These are phyloP conservation scores for Drosophila peninsularis DNA, from an alignment of 2,888 invertebrate species.

Conservation along the genomic window DNA sequence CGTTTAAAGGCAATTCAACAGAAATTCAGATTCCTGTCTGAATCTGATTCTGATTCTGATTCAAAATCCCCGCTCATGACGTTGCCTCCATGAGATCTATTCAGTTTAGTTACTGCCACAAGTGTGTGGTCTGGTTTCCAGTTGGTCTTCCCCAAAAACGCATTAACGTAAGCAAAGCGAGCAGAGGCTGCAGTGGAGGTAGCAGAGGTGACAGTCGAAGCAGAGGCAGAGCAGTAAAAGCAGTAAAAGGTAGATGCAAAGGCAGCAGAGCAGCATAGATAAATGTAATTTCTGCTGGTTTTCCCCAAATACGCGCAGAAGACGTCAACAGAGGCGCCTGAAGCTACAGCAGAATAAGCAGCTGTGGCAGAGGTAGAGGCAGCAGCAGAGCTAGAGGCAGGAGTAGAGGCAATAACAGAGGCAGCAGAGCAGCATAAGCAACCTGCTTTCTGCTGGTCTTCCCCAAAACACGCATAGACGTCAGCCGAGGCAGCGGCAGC, in stretches of 20 bases:
- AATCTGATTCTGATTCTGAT: too few species aligned
- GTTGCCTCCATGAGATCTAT: slow-evolving; percentile 15
- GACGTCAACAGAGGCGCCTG: background rate
- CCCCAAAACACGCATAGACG: slow-evolving; percentile 61
- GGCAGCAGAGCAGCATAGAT: background rate
- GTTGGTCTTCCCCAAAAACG: slow-evolving; percentile 4
- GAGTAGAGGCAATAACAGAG: slow-evolving; percentile 4
- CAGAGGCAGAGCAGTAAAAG: background rate
- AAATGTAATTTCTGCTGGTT: background rate
- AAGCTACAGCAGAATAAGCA: background rate
- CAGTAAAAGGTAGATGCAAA: background rate
- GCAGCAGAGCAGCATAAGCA: slow-evolving; percentile 11
- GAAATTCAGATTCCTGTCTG: slow-evolving; percentile 7
- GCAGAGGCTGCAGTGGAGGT: background rate
- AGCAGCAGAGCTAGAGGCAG: background rate
- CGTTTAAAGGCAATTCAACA: slow-evolving; percentile 27
- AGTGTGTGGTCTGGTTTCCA: slow-evolving; percentile 13
- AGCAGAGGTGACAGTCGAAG: slow-evolving; percentile 7
- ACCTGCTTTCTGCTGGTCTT: slow-evolving; percentile 45
- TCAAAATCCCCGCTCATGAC: slow-evolving; percentile 36
- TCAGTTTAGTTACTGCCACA: slow-evolving; percentile 22
- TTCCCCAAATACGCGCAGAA: background rate
- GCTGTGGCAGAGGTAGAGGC: background rate
- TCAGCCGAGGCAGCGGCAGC: slow-evolving; percentile 37
- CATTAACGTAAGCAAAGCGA: background rate